Conservation (phyloP, 1,140 invertebrate genomes). For the Sipha flava region DNA sequence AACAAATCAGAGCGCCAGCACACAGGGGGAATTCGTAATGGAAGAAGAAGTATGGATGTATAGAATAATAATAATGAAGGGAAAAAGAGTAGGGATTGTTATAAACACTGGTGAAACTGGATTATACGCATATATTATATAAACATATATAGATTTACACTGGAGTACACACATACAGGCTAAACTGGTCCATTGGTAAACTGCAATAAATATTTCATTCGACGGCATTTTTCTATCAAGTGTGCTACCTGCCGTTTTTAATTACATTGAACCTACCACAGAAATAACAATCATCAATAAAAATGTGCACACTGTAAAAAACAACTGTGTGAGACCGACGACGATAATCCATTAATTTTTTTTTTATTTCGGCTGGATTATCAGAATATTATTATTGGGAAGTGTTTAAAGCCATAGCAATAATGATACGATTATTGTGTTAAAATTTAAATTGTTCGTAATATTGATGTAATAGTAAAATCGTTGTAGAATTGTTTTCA, state of each 20-base stretch:
- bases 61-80: not conserved
- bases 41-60: not conserved
- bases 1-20: constrained; percentile 5
- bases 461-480: too few species aligned
- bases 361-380: too few species aligned
- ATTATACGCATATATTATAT: not conserved
- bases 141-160: not conserved
- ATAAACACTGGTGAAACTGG: constrained; percentile 18
- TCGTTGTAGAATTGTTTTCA: too few species aligned
- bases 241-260: constrained; percentile 7
- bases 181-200: not conserved
- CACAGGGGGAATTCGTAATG: not conserved
- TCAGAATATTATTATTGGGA: too few species aligned
- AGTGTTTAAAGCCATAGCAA: too few species aligned
- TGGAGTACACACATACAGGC: not conserved
- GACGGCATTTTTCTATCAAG: not conserved
- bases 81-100: not conserved
- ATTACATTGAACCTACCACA: not conserved
- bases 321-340: not conserved
- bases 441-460: too few species aligned
- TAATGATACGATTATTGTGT: too few species aligned
- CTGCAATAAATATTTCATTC: constrained; percentile 4
- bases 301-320: not conserved
- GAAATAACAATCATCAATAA: not conserved
- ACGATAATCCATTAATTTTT: too few species aligned